phyloP scores from a whole-genome alignment of 2,888 invertebrate genomes.

The Ramazzottius varieornatus region DNA sequence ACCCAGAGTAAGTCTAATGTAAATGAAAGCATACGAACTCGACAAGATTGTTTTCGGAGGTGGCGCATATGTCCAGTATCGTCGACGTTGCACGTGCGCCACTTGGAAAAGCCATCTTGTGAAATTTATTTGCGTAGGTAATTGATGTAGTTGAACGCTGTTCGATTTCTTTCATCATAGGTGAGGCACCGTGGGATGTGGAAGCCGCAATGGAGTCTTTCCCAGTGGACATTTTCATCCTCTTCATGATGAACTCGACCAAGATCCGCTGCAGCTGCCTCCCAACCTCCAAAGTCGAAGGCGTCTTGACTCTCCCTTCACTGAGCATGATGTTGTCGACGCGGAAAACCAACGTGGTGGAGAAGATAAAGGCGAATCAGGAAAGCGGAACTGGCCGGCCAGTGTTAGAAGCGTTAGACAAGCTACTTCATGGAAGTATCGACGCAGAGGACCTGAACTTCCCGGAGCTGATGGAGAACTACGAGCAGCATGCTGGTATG shows the following conservation, averaged over 20 bases:
- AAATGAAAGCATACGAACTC: too few species aligned
- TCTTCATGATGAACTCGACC: slow-evolving; percentile 90
- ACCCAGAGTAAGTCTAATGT: too few species aligned
- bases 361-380: slow-evolving; percentile 29
- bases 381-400: slow-evolving; percentile 24
- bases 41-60: too few species aligned
- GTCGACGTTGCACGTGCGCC: too few species aligned
- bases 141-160: too few species aligned
- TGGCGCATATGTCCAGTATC: too few species aligned
- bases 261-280: slow-evolving; percentile 83
- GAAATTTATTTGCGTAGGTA: too few species aligned
- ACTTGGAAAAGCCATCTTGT: too few species aligned
- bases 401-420: slow-evolving; percentile 8
- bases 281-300: slow-evolving; percentile 79
- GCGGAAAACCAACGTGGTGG: slow-evolving; percentile 31
- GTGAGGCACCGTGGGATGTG: background rate
- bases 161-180: too few species aligned
- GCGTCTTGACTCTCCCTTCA: slow-evolving; percentile 79
- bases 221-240: slow-evolving; percentile 92
- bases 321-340: slow-evolving; percentile 88
- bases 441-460: background rate
- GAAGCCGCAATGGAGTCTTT: slow-evolving; percentile 35
- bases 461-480: background rate
- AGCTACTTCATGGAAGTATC: background rate
- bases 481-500: slow-evolving; percentile 36